phyloP scores from a whole-genome alignment of 2,888 invertebrate genomes.

The Drosophila recens region DNA sequence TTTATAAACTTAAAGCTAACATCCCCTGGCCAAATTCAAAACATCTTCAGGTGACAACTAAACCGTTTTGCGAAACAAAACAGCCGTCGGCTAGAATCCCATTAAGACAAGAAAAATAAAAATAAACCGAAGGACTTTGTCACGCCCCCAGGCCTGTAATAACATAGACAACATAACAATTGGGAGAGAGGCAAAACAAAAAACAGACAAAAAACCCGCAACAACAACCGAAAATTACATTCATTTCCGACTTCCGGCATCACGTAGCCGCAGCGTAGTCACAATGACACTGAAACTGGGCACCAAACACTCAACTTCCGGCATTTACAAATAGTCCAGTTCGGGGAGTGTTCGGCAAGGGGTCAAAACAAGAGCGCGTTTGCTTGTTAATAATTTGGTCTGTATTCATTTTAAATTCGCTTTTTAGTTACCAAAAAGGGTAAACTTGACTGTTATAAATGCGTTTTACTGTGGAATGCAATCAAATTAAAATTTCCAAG shows the following conservation, averaged over 20 bases:
- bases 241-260: constrained; percentile 71
- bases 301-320: constrained; percentile 62
- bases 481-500: not conserved
- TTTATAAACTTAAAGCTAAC: constrained; percentile 35
- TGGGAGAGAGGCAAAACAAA: constrained; percentile 26
- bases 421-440: constrained; percentile 18
- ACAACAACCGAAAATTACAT: constrained; percentile 58
- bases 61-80: constrained; percentile 25
- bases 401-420: constrained; percentile 25
- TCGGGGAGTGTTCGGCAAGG: not conserved
- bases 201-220: constrained; percentile 9
- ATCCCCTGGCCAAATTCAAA: constrained; percentile 3
- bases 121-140: constrained; percentile 31
- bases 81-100: constrained; percentile 25
- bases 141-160: constrained; percentile 36
- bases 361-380: constrained; percentile 37
- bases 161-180: constrained; percentile 62
- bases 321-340: constrained; percentile 40
- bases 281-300: constrained; percentile 34
- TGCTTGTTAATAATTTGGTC: constrained; percentile 49
- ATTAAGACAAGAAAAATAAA: constrained; percentile 35
- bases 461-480: constrained; percentile 19
- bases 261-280: constrained; percentile 66
- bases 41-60: constrained; percentile 25
- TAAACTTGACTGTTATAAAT: constrained; percentile 38